phyloP scores from a whole-genome alignment of 1,140 invertebrate species.

The Drosophila bocqueti region DNA sequence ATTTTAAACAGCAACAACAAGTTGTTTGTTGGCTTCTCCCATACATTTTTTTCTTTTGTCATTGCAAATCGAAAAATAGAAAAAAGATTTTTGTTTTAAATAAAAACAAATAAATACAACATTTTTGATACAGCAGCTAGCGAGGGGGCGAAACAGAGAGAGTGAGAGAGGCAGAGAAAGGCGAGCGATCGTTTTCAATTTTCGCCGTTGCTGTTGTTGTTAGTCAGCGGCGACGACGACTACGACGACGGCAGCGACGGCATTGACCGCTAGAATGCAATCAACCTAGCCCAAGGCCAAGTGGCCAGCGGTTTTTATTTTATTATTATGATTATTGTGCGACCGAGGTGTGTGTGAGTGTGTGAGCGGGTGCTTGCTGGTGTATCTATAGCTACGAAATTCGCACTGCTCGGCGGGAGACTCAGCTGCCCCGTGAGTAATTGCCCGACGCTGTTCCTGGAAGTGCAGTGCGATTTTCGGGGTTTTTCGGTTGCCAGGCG shows the following conservation, averaged over 20 bases:
- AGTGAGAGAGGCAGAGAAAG: constrained; percentile 15
- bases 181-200: constrained; percentile 74
- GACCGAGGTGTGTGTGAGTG: constrained; percentile 21
- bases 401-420: constrained; percentile 19
- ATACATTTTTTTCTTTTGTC: constrained; percentile 61
- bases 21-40: constrained; percentile 70
- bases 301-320: constrained; percentile 78
- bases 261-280: constrained; percentile 84
- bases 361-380: constrained; percentile 7
- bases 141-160: background rate
- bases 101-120: constrained; percentile 35
- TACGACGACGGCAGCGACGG: constrained; percentile 55
- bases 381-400: constrained; percentile 28
- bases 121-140: constrained; percentile 21
- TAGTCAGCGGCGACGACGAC: constrained; percentile 36
- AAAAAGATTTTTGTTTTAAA: constrained; percentile 32
- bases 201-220: constrained; percentile 57
- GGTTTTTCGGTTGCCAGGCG: constrained; percentile 35
- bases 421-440: constrained; percentile 51
- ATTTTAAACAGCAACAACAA: constrained; percentile 66
- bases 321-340: constrained; percentile 61
- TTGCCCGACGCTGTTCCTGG: constrained; percentile 25
- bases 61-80: constrained; percentile 71
- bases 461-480: constrained; percentile 20
- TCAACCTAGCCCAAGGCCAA: constrained; percentile 85